Conservation (phyloP, 2,888 invertebrate genomes). For the Zygothrica quintamaculata region DNA sequence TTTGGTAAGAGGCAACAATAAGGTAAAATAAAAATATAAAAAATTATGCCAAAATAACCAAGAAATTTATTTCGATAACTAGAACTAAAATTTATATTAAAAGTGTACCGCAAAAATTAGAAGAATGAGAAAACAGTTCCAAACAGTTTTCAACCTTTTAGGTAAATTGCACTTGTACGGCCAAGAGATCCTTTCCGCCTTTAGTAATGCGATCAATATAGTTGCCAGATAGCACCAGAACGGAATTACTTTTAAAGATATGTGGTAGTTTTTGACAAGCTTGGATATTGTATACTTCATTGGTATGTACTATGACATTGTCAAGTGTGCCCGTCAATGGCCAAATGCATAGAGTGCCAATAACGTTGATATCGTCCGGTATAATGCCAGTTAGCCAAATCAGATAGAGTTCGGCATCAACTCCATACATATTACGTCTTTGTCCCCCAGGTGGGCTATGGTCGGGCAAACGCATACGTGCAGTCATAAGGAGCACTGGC, state of each 20-base stretch:
- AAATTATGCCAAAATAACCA: too few species aligned
- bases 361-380: constrained; percentile 60
- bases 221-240: constrained; percentile 63
- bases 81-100: constrained; percentile 11
- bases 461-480: constrained; percentile 61
- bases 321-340: constrained; percentile 42
- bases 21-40: too few species aligned
- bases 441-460: constrained; percentile 23
- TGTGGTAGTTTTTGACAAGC: constrained; percentile 51
- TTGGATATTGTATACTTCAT: constrained; percentile 74
- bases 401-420: constrained; percentile 58
- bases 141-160: constrained; percentile 10
- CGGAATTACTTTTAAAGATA: constrained; percentile 67
- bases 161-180: constrained; percentile 53
- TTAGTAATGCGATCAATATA: constrained; percentile 67
- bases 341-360: constrained; percentile 76
- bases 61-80: constrained; percentile 17
- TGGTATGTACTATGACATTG: constrained; percentile 73
- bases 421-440: neutral
- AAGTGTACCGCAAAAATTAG: neutral
- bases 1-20: too few species aligned
- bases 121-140: neutral
- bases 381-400: constrained; percentile 80
- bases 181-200: constrained; percentile 71
- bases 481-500: constrained; percentile 80